Base-by-base conservation (phyloP, 1,140 invertebrate species). In the Orchesella cincta region DNA sequence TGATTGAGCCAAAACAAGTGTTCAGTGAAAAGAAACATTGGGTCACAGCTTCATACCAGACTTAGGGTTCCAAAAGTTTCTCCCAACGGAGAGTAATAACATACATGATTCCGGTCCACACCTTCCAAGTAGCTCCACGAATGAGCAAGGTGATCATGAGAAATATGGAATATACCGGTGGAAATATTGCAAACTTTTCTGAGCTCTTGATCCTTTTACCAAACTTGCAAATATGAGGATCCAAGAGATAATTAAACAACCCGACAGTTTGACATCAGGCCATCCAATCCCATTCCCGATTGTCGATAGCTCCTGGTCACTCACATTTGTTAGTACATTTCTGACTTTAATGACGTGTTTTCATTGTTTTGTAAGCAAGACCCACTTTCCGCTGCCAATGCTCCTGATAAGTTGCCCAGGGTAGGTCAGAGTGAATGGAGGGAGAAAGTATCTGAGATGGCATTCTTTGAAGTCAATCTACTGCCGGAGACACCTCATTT, bases 171-270 rank as follows among this genome's bases (percentile, higher is more conserved):
- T 62, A 90, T 84, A 1, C 90, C 90, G 18, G 67, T 71, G 31
- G 31, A 71, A 35, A 28, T 28, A 16, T n/a, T n/a, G 67, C 67
- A 14, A 71, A 14, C 23, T 71, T 71, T 33, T 29, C 92, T 0
- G 91, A 90, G 81, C 90, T 92, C 83, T 91, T 90, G 0, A 95
- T 92, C 94, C 94, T 82, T 89, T 90, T 64, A 91, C 89, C 20
- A 94, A 89, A 71, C 93, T 90, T 34, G 92, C 82, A 83, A 92
- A 94, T 31, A 94, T 90, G 2, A 90, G 84, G 12, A 92, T 74
- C 94, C 94, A 96, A 0, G 92, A 89, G 2, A 88, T 86, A 1
- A 93, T 84, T 5, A 95, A 87, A 71, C 92, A 93, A 0, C 94
- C 82, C 0, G 90, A 89, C 34, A 95, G 85, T 83, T 91, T 89